Evolutionary conservation across 2,113 vertebrate species (phyloP).

Genomic region (Serinus canaria): DNA sequence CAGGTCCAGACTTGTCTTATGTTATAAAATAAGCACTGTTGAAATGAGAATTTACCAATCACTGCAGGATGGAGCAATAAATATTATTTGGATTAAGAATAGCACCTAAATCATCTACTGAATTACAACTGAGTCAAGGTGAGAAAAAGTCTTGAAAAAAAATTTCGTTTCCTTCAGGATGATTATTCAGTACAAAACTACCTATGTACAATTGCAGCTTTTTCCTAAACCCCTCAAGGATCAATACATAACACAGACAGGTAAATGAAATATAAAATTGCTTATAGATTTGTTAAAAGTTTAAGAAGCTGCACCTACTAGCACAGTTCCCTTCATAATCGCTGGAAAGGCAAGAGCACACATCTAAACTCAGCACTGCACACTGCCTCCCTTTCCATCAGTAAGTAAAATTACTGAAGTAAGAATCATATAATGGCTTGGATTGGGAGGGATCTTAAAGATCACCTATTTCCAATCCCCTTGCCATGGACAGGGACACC

Average conservation of each 20-base stretch:
- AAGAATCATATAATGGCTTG: background rate
- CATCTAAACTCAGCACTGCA: background rate
- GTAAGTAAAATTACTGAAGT: background rate
- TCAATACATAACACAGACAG: background rate
- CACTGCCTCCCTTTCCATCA: background rate
- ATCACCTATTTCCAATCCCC: background rate
- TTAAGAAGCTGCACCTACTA: background rate
- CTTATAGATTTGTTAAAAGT: background rate
- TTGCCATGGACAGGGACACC: background rate
- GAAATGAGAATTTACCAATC: background rate
- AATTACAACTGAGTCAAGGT: background rate
- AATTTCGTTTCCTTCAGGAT: background rate
- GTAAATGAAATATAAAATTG: background rate
- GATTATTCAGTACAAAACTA: background rate
- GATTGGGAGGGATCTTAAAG: background rate
- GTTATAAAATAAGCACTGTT: background rate
- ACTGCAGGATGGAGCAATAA: background rate
- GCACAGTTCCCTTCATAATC: background rate
- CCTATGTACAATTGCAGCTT: background rate
- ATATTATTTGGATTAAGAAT: background rate
- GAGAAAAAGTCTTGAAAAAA: background rate
- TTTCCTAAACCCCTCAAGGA: background rate
- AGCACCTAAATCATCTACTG: background rate
- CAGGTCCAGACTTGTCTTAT: background rate
- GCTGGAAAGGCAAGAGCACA: accelerated